phyloP scores from a whole-genome alignment of 1,140 invertebrate genomes.

The Temnothorax curvispinosus region DNA sequence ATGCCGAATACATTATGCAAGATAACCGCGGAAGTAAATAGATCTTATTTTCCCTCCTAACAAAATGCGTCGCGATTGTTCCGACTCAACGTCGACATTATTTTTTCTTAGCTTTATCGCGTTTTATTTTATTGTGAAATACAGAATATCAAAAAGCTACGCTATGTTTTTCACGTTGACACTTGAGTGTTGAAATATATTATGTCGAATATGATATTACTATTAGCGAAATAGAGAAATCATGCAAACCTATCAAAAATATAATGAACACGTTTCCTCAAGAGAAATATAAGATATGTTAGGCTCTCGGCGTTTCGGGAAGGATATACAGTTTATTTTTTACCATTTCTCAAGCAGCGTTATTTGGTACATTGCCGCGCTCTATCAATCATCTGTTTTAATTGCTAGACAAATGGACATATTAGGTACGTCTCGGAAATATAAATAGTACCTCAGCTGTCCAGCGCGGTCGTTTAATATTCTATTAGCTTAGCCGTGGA shows the following conservation, averaged over 20 bases:
- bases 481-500: slow-evolving; percentile 72
- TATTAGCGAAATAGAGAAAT: not conserved
- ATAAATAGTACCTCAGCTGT: slow-evolving; percentile 69
- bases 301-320: not conserved
- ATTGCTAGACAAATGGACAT: slow-evolving; percentile 80
- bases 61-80: not conserved
- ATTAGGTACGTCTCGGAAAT: slow-evolving; percentile 76
- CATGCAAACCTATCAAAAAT: not conserved
- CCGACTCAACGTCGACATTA: not conserved
- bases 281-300: not conserved
- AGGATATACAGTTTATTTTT: slow-evolving; percentile 62
- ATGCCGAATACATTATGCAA: slow-evolving; percentile 50
- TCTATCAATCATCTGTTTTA: slow-evolving; percentile 81
- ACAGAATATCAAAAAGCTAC: not conserved
- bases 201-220: not conserved
- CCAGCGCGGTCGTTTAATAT: slow-evolving; percentile 71
- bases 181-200: not conserved
- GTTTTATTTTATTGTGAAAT: not conserved
- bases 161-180: not conserved
- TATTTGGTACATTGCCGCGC: slow-evolving; percentile 45
- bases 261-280: not conserved
- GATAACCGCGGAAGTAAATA: slow-evolving; percentile 57
- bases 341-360: slow-evolving; percentile 63
- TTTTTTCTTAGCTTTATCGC: not conserved
- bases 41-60: slow-evolving; percentile 11